phyloP scores from a whole-genome alignment of 2,888 invertebrate genomes.

The Agonopterix arenella region DNA sequence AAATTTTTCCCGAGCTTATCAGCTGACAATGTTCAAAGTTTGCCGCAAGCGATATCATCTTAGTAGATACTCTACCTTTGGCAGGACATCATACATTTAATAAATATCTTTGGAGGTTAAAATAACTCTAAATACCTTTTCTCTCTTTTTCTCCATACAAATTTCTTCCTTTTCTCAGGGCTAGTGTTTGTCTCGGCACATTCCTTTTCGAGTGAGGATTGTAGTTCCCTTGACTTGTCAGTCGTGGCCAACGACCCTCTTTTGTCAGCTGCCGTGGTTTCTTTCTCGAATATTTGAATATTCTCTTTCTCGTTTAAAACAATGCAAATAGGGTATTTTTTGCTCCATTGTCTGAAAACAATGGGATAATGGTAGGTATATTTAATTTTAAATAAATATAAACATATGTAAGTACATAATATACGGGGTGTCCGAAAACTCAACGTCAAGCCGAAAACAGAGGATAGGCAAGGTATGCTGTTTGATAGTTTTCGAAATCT shows the following conservation, averaged over 20 bases:
- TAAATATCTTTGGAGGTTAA: neutral
- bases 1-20: no score
- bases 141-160: constrained; percentile 61
- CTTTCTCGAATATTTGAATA: constrained; percentile 65
- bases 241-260: constrained; percentile 37
- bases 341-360: constrained; percentile 85
- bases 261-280: constrained; percentile 40
- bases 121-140: constrained; percentile 39
- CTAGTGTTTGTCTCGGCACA: constrained; percentile 67
- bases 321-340: constrained; percentile 94
- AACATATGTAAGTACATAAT: no score
- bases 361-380: no score
- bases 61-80: no score
- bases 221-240: constrained; percentile 47
- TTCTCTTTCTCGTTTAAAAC: constrained; percentile 72
- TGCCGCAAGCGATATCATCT: no score
- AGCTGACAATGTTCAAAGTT: no score
- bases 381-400: no score
- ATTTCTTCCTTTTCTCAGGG: constrained; percentile 63
- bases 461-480: no score
- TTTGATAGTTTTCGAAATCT: no score
- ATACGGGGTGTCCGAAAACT: no score
- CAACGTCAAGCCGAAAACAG: no score
- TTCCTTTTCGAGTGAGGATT: constrained; percentile 41
- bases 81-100: no score